These are phyloP conservation scores for Dendrolimus houi DNA, from an alignment of 2,888 invertebrate species.

Conservation along the genomic window DNA sequence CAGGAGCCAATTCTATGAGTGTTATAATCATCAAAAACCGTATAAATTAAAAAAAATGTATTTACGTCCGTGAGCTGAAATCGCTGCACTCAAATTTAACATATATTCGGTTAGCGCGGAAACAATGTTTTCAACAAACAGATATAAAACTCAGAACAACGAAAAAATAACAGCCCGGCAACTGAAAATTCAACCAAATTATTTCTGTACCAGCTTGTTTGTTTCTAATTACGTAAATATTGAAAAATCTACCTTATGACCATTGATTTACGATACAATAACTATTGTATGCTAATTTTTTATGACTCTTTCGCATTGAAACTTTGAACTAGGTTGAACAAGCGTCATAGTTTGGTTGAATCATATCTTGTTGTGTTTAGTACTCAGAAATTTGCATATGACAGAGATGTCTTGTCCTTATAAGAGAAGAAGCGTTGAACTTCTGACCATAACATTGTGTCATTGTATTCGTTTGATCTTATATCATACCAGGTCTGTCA, in stretches of 20 bases:
- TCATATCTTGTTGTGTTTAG: not conserved
- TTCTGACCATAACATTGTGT: not conserved
- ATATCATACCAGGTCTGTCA: too few relatives aligned
- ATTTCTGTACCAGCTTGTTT: slow-evolving; percentile 24
- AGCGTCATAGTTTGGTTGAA: not conserved
- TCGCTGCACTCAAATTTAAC: not conserved
- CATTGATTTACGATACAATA: not conserved
- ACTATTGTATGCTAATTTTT: not conserved
- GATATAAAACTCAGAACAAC: slow-evolving; percentile 10
- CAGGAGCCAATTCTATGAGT: too few relatives aligned
- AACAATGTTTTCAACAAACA: slow-evolving; percentile 4
- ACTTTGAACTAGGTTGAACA: not conserved
- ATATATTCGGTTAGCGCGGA: not conserved
- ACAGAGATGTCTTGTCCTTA: not conserved
- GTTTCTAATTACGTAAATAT: not conserved
- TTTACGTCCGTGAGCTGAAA: not conserved
- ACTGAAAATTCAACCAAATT: slow-evolving; percentile 25
- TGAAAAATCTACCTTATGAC: not conserved
- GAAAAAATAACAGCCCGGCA: slow-evolving; percentile 21
- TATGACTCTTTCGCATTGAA: not conserved
- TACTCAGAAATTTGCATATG: not conserved
- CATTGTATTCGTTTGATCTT: not conserved
- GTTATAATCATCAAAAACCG: too few relatives aligned
- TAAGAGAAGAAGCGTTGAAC: not conserved
- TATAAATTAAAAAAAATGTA: too few relatives aligned